Conservation (phyloP, 2,888 invertebrate species). For the Liopterus haemorrhoidalis region DNA sequence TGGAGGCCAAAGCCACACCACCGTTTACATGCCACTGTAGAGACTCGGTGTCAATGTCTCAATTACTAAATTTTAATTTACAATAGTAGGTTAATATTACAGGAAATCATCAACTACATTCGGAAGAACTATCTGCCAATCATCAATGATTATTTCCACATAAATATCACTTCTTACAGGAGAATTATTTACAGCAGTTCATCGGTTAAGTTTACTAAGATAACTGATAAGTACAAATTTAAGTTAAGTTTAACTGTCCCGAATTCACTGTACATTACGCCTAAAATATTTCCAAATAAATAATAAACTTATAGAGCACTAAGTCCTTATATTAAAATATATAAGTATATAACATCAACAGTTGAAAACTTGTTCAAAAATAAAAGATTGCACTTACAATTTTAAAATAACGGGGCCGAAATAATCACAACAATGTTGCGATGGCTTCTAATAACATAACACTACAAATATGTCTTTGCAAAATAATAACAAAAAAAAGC, state of each 20-base stretch:
- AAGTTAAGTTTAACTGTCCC: slow-evolving; percentile 23
- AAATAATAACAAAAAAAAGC: no score
- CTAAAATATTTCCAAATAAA: slow-evolving; percentile 42
- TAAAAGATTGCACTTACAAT: slow-evolving; percentile 31
- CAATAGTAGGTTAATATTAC: no score
- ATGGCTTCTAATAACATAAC: not conserved
- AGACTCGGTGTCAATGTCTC: no score
- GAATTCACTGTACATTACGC: slow-evolving; percentile 39
- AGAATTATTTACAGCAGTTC: slow-evolving; percentile 17
- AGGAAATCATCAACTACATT: no score
- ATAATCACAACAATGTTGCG: not conserved
- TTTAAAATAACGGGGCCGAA: not conserved
- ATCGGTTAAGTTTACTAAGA: slow-evolving; percentile 17
- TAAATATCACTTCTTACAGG: slow-evolving; percentile 20
- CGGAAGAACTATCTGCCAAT: slow-evolving; percentile 22
- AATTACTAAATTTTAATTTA: no score
- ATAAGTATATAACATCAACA: slow-evolving; percentile 44
- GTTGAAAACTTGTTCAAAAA: slow-evolving; percentile 37
- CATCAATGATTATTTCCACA: slow-evolving; percentile 15
- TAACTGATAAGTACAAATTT: slow-evolving; percentile 22
- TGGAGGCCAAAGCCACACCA: no score
- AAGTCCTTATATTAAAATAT: slow-evolving; percentile 47
- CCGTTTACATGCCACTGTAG: no score
- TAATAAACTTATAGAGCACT: slow-evolving; percentile 46
- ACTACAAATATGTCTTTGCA: not conserved